Percentiles rank a stretch among this genome's conserved stretches.
phyloP scores from a whole-genome alignment of 2,113 vertebrate genomes.

The Gnathonemus echidnorhynchus region DNA sequence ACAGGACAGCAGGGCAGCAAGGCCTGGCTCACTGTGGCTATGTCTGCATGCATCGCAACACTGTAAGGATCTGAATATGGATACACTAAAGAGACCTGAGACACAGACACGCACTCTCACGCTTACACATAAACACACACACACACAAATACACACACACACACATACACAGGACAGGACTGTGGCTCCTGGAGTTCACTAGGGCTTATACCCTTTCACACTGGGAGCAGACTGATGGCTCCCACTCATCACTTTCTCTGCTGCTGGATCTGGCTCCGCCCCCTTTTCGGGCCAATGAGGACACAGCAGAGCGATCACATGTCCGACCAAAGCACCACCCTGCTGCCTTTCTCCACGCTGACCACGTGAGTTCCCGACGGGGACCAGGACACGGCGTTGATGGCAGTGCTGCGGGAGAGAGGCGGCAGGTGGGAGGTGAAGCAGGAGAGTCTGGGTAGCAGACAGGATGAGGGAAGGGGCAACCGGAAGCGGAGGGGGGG shows the following conservation, averaged over 20 bases:
- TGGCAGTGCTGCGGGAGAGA: conserved; percentile 67
- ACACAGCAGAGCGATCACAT: conserved; percentile 57
- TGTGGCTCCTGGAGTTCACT: not conserved
- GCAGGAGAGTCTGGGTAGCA: not conserved
- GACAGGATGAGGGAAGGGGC: not conserved
- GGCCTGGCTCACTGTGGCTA: not conserved
- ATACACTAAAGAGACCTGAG: not conserved
- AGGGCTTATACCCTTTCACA: not conserved
- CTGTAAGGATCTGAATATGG: conserved; percentile 5
- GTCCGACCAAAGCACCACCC: conserved; percentile 87
- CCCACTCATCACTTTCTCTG: not conserved
- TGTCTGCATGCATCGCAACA: not conserved
- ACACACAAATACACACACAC: not conserved
- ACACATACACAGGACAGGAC: not conserved
- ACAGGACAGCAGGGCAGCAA: not conserved
- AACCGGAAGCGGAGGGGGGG: too few relatives aligned
- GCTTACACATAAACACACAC: not conserved
- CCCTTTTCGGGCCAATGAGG: not conserved
- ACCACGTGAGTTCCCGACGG: conserved; percentile 77
- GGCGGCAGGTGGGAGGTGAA: not conserved
- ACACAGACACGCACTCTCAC: not conserved
- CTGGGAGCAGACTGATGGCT: not conserved
- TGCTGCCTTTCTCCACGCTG: conserved; percentile 91
- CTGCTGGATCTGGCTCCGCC: not conserved
- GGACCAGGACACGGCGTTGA: conserved; percentile 89